Evolutionary conservation across 2,797 vertebrate species (phyloP), one percentile per base, ranked within the genome.

Genomic region (Pelobates cultripes): DNA sequence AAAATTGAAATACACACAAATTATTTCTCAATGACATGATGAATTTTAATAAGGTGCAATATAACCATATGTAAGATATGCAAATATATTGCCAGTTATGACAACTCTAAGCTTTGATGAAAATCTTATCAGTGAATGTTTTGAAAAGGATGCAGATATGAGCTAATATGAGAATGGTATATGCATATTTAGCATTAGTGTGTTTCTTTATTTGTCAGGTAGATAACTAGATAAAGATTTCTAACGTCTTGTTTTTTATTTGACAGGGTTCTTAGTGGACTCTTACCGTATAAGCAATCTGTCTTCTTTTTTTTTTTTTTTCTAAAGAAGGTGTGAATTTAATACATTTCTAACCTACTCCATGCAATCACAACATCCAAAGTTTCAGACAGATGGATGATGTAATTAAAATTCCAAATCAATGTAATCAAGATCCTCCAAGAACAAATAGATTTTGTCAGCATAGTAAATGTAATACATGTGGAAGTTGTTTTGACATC

Each of bases 401-500:
- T 85, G 15, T 80, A 73, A 79, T 87, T 86, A 87, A 88, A 87
- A 88, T 87, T 90, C 88, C 64, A 86, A 87, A 88, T 77, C 88
- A 73, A 82, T 70, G 85, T 86, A 84, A 87, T 90, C 86, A 86
- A 85, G 81, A 87, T 84, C 85, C 87, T 78, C 85, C 79, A 51
- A 73, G 80, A 85, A 85, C 45, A 88, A 90, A 88, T 75, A 40
- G 8, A 82, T 83, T 79, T 77, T 78, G 53, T 86, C 85, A 86
- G 86, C 80, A 77, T 75, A 75, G 61, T 66, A 79, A 86, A 88
- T 80, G 15, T 87, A 89, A 87, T 85, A 64, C 12, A 74, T 83
- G 75, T 61, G 81, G 53, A 83, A 79, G 71, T 28, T 83, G 81
- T 83, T 83, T 83, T 83, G 81, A 83, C 81, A 83, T 74, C 43